These are phyloP conservation scores for Silurus meridionalis DNA, from an alignment of 2,113 vertebrate genomes.

Conservation along the genomic window DNA sequence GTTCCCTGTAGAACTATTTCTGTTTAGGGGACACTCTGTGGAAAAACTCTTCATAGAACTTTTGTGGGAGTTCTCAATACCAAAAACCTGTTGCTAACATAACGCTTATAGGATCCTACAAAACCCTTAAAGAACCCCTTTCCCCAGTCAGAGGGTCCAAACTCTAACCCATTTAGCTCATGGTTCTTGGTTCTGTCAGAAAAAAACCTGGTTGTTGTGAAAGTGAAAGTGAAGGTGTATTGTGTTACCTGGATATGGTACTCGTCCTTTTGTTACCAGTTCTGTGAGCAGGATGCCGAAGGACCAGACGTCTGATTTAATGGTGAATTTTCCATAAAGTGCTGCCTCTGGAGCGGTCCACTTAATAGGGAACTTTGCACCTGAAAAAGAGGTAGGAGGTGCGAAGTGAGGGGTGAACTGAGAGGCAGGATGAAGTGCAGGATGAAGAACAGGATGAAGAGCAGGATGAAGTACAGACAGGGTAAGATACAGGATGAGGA, in stretches of 20 bases:
- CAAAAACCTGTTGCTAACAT: neutral
- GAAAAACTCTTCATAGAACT: neutral
- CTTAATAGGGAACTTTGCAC: constrained; percentile 98
- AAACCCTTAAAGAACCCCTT: neutral
- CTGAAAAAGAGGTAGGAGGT: constrained; percentile 60
- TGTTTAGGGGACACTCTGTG: too few relatives aligned
- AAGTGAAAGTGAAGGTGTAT: too few relatives aligned
- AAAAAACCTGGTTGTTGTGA: neutral
- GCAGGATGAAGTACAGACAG: neutral
- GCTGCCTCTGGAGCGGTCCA: constrained; percentile 97
- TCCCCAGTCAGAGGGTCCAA: neutral
- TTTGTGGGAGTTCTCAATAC: neutral
- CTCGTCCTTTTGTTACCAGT: constrained; percentile 96
- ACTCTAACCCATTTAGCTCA: neutral
- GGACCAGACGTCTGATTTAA: constrained; percentile 98
- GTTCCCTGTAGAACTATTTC: neutral
- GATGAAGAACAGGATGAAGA: too few relatives aligned
- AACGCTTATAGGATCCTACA: too few relatives aligned
- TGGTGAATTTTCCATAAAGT: constrained; percentile 94
- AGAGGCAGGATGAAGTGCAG: neutral
- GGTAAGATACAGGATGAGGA: neutral
- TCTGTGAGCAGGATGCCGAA: constrained; percentile 96
- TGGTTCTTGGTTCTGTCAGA: neutral
- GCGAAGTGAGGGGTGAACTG: neutral
- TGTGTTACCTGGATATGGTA: constrained; percentile 93